Conservation (phyloP, 2,888 invertebrate species). For the Ichneumoninae sp. region DNA sequence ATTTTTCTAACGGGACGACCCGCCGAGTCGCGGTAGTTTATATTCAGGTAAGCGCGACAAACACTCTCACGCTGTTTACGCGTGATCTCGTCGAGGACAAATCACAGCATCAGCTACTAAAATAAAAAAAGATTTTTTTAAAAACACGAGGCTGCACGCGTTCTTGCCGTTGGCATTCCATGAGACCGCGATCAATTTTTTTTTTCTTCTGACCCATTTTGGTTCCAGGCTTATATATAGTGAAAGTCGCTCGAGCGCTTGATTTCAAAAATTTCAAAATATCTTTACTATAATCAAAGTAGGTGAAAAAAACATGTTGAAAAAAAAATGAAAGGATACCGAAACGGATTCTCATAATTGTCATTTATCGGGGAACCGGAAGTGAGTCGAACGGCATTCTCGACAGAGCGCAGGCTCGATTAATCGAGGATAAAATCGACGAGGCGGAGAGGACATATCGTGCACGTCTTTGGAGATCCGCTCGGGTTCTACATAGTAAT, state of each 20-base stretch:
- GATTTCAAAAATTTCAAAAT: neutral
- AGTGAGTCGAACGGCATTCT: no score
- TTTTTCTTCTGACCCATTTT: neutral
- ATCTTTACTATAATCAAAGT: neutral
- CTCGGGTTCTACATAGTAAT: constrained; percentile 3
- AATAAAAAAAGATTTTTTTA: neutral
- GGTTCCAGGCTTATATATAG: no score
- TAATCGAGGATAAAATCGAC: neutral
- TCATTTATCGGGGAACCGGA: neutral
- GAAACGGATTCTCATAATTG: neutral
- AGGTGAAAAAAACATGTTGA: neutral
- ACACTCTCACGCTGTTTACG: constrained; percentile 32
- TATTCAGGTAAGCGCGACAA: constrained; percentile 23
- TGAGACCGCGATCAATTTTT: neutral
- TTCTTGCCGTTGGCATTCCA: constrained; percentile 5
- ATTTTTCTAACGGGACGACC: neutral
- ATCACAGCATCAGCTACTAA: neutral
- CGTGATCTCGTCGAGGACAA: constrained; percentile 10
- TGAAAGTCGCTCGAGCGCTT: no score
- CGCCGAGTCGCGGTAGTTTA: constrained; percentile 6
- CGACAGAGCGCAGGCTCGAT: neutral
- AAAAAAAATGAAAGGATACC: neutral
- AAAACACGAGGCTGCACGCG: neutral
- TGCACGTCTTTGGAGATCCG: neutral
- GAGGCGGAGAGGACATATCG: neutral